Base-by-base conservation (phyloP, 2,113 vertebrate species). In the Nothocercus nigrocapillus region DNA sequence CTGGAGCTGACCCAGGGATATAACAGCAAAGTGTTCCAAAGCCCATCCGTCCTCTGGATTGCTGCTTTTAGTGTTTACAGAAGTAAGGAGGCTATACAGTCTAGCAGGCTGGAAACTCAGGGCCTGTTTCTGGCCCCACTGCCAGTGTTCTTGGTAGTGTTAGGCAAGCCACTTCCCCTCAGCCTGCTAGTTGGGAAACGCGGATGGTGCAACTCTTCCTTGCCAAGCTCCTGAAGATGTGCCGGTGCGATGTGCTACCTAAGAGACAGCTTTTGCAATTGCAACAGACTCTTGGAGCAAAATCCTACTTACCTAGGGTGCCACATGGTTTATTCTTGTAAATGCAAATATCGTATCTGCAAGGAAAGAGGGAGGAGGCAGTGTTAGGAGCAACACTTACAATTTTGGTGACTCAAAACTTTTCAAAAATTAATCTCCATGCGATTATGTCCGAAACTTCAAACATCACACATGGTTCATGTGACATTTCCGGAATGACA, bases 261-360 rank as follows among this genome's bases (percentile, higher is more conserved):
- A 5, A 34, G 18, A 19, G 20, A 44, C 38, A 68, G 24, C 3
- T 27, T 16, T 38, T 13, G 3, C 25, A 22, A 47, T 13, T 25
- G 34, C 56, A 27, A n/a, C n/a, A 61, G n/a, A 8, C 19, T 16
- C 8, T 27, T 5, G 6, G 22, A 21, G 30, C 38, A 19, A 17
- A 25, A 1, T 17, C 40, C 12, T 1, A 94, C 96, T 44, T 98
- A 99, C 99, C 99, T 97, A 99, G 95, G 2, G 99, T 99, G 97
- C 99, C 99, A 19, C 99, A 99, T 1, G 99, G 99, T 85, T 99
- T 99, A 96, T 99, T 99, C 98, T 99, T 99, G 97, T 99, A 99
- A 98, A 99, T 99, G 98, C 99, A 99, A 89, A 99, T 99, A 98
- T 99, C 99, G 1, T 99, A 99, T 96, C 99, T 99, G 98, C 38